phyloP scores from a whole-genome alignment of 2,797 vertebrate genomes.

The Zenarchopterus dispar region DNA sequence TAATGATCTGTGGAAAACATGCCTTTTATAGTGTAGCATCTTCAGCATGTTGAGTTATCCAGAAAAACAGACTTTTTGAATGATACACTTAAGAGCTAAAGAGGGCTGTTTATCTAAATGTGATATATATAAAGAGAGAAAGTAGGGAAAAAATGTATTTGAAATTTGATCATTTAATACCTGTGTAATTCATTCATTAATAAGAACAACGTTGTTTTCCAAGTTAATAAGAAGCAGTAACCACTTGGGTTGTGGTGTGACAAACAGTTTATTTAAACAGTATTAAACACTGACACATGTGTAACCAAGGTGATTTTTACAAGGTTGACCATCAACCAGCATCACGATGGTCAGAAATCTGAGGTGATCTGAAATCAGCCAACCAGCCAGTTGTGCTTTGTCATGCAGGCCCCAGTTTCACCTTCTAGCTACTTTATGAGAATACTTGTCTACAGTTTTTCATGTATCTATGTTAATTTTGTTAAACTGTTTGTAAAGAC shows the following conservation, averaged over 20 bases:
- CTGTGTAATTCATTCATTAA: no score
- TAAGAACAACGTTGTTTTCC: not conserved
- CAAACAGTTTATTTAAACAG: no score
- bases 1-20: not conserved
- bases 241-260: no score
- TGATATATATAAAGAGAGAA: no score
- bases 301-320: not conserved
- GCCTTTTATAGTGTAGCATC: not conserved
- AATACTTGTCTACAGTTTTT: constrained; percentile 33
- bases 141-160: no score
- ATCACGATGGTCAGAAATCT: not conserved
- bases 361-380: not conserved
- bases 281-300: no score
- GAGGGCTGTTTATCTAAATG: no score
- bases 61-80: not conserved
- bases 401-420: constrained; percentile 11
- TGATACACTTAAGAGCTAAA: no score
- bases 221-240: no score
- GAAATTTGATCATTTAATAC: no score
- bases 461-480: constrained; percentile 52
- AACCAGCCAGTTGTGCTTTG: not conserved
- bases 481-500: constrained; percentile 23
- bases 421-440: constrained; percentile 14
- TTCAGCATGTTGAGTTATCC: not conserved
- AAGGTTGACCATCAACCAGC: not conserved